Evolutionary conservation across 2,888 invertebrate genomes (phyloP).

Genomic region (Crematogaster levior): DNA sequence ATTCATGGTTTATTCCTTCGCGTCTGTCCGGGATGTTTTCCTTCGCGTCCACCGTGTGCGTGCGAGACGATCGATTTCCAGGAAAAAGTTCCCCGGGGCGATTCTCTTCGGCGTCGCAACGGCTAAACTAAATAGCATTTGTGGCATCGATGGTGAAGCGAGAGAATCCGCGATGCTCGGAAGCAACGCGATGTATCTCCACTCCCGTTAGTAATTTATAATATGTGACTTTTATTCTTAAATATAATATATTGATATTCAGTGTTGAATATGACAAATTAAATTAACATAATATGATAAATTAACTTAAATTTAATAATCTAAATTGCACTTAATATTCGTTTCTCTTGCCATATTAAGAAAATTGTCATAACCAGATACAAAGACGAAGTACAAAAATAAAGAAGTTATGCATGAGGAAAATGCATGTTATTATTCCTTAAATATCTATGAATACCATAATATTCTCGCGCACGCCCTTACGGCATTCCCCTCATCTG

Average conservation of each 20-base stretch:
- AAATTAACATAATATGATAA: no score
- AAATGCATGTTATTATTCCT: conserved; percentile 29
- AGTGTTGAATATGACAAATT: not conserved
- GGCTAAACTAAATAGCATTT: conserved; percentile 18
- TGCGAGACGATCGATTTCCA: conserved; percentile 25
- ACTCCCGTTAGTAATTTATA: not conserved
- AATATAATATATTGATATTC: not conserved
- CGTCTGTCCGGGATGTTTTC: conserved; percentile 35
- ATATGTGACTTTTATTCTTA: conserved; percentile 3
- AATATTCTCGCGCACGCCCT: conserved; percentile 11
- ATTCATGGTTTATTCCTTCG: conserved; percentile 37
- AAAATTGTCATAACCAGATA: not conserved
- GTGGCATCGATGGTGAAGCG: conserved; percentile 2
- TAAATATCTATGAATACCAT: conserved; percentile 40
- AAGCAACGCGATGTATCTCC: not conserved
- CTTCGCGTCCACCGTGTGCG: not conserved
- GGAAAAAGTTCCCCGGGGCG: not conserved
- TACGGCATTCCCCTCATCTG: conserved; percentile 11
- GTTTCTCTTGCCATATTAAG: not conserved
- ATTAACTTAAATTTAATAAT: not conserved
- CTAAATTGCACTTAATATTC: not conserved
- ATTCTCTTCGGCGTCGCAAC: not conserved
- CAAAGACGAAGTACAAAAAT: not conserved
- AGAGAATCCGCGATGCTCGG: not conserved
- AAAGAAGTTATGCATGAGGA: not conserved